Percentiles rank a stretch among this genome's conserved stretches.
These are phyloP conservation scores for Epizoanthus rinbou DNA, from an alignment of 92 coral and sea anemone species.

Conservation along the genomic window DNA sequence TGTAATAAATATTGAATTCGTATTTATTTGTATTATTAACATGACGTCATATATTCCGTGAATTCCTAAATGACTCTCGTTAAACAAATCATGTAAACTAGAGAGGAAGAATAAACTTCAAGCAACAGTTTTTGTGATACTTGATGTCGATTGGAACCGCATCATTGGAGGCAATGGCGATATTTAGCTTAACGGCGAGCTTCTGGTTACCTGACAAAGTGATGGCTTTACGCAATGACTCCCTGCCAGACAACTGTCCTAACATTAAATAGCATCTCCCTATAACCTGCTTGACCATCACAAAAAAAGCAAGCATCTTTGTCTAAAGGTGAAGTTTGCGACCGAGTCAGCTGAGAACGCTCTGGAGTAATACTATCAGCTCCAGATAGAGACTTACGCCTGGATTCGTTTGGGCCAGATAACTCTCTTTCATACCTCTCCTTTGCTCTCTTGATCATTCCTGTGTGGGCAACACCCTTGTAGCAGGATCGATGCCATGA, in stretches of 20 bases:
- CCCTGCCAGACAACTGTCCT: constrained; percentile 59
- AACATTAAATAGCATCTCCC: constrained; percentile 51
- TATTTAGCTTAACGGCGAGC: constrained; percentile 56
- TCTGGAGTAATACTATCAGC: background rate
- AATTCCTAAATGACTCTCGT: too few relatives aligned
- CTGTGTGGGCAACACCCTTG: constrained; percentile 44
- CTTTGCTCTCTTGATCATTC: constrained; percentile 51
- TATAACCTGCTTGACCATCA: constrained; percentile 58
- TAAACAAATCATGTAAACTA: too few relatives aligned
- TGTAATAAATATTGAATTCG: too few relatives aligned
- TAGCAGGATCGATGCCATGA: constrained; percentile 59
- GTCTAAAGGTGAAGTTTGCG: constrained; percentile 60
- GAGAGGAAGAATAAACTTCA: too few relatives aligned
- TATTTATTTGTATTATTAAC: too few relatives aligned
- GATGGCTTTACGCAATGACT: constrained; percentile 58
- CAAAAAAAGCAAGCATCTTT: constrained; percentile 67
- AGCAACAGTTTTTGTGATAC: constrained; percentile 67
- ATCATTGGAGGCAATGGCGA: constrained; percentile 64
- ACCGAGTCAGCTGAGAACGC: constrained; percentile 54
- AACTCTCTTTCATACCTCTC: constrained; percentile 52
- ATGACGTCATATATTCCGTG: too few relatives aligned
- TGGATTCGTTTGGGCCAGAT: constrained; percentile 46
- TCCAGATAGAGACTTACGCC: constrained; percentile 28
- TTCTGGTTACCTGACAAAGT: constrained; percentile 50
- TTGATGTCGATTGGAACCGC: constrained; percentile 69